These are phyloP conservation scores for Venturia canescens DNA, from an alignment of 1,140 invertebrate species.

Conservation along the genomic window DNA sequence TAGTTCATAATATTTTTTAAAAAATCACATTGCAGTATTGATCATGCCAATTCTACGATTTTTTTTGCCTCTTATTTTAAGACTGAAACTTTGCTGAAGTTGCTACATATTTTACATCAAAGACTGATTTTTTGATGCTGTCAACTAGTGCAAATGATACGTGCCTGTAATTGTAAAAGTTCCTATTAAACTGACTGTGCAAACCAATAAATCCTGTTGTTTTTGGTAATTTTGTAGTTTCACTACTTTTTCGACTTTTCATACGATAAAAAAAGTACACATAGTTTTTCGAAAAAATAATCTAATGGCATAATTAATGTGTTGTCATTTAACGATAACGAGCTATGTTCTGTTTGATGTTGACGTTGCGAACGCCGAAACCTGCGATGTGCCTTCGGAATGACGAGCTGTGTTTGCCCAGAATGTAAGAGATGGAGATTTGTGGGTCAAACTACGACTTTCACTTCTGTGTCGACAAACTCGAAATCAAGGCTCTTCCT, in stretches of 20 bases:
- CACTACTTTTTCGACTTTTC: too few relatives aligned
- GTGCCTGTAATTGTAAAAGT: constrained; percentile 5
- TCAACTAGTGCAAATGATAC: neutral
- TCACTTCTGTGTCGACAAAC: neutral
- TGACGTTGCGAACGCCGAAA: too few relatives aligned
- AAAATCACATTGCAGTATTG: neutral
- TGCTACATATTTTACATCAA: neutral
- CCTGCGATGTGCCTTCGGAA: too few relatives aligned
- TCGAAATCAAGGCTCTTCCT: neutral
- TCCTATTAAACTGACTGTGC: constrained; percentile 31
- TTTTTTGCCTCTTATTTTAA: too few relatives aligned
- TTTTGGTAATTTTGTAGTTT: too few relatives aligned
- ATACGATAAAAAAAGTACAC: too few relatives aligned
- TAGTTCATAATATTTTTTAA: neutral
- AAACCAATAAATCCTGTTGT: neutral
- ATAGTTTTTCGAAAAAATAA: too few relatives aligned
- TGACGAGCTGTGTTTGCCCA: too few relatives aligned
- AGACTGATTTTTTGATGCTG: neutral
- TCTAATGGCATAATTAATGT: too few relatives aligned
- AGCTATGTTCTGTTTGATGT: too few relatives aligned
- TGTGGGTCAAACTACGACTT: neutral
- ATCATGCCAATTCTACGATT: neutral
- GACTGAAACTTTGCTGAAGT: too few relatives aligned
- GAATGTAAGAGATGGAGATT: neutral
- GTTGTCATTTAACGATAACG: too few relatives aligned